Evolutionary conservation across 1,140 invertebrate species (phyloP).

Genomic region (Lepidurus apus): DNA sequence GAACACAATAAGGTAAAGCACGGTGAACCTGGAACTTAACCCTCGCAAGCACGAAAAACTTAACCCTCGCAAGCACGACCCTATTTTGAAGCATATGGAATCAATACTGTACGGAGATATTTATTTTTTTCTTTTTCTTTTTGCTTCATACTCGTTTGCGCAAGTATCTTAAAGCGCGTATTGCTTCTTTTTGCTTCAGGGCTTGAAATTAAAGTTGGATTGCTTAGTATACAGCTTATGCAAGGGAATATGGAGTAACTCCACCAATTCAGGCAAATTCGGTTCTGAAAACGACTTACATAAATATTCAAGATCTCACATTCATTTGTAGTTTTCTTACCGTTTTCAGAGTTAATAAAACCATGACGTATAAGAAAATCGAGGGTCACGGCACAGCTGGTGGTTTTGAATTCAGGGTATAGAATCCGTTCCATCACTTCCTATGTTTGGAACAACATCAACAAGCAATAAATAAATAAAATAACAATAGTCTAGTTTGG

Average conservation of each 20-base stretch:
- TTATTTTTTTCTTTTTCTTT: background rate
- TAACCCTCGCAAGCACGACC: background rate
- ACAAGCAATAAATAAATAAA: conserved; percentile 23
- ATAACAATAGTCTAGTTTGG: background rate
- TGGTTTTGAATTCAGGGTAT: conserved; percentile 82
- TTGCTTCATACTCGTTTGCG: background rate
- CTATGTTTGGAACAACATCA: conserved; percentile 39
- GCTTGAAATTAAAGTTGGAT: background rate
- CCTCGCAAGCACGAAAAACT: background rate
- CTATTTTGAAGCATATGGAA: background rate
- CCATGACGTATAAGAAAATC: conserved; percentile 89
- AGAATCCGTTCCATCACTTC: conserved; percentile 66
- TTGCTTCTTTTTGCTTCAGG: background rate
- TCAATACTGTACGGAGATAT: background rate
- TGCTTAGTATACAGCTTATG: conserved; percentile 57
- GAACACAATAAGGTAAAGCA: background rate
- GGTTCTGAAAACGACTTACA: conserved; percentile 56
- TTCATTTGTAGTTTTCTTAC: conserved; percentile 48
- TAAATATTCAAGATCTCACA: too few relatives aligned
- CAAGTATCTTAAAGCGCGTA: background rate
- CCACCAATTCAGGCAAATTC: conserved; percentile 73
- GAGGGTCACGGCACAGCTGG: conserved; percentile 78
- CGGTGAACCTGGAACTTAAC: background rate
- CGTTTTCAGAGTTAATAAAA: conserved; percentile 78
- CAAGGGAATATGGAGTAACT: conserved; percentile 77